Evolutionary conservation across 2,888 invertebrate species (phyloP), one percentile per base, ranked within the genome.

Genomic region (Hyppa rectilinea): DNA sequence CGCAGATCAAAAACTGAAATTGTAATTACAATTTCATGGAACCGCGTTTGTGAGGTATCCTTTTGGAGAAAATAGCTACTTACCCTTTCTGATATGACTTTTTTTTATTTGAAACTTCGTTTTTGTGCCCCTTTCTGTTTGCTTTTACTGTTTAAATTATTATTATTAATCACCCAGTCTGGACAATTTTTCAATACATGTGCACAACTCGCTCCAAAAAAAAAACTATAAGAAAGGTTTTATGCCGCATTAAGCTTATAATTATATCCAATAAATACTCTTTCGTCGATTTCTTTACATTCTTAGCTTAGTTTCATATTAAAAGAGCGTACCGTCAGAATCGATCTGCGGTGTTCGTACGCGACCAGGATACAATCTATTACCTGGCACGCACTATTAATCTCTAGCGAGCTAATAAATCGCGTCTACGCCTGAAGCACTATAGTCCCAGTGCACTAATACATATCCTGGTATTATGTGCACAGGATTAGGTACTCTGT

Each of bases 311-410:
- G 34, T 59, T 75, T 55, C 12, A 14, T 71, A 63, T 55, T 56
- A 50, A 45, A 78, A 47, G 60, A 68, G 52, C n/a, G 68, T 74
- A 80, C 64, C 71, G 45, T 55, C 50, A 45, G 66, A 49, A 80
- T 50, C 49, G 68, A 80, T 68, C 62, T 80, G 77, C 38, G 65
- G 77, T 72, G 79, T 43, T 63, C 65, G 60, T 31, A 36, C 68
- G 50, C 69, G 78, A 71, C 75, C 69, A 67, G 73, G 69, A 65
- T 67, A 64, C 82, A 75, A 83, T 84, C 78, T 71, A 68, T 84
- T 76, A 82, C 75, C 64, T 74, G 69, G 56, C 65, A 81, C 71
- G 75, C 70, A 72, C 78, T 78, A 82, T 82, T 83, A 82, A 83
- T 83, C 84, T 82, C 69, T 23, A 56, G 52, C 50, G 59, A 62